Evolutionary conservation across 1,140 invertebrate species (phyloP), one percentile per base, ranked within the genome.

Genomic region (Euura saliciscinereae): DNA sequence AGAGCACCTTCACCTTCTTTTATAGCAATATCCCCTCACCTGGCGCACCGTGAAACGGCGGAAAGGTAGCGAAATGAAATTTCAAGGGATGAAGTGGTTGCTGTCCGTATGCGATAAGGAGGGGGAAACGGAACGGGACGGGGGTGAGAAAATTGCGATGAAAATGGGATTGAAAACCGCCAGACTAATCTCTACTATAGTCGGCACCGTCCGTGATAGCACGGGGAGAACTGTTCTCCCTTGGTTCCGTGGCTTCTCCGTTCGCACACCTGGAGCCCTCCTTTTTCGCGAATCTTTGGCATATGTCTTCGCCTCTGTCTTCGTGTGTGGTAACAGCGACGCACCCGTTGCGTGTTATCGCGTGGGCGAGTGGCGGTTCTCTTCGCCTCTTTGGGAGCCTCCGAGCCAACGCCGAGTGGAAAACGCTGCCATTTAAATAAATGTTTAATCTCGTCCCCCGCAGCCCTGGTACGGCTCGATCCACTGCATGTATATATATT

Each of bases 361-460:
- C 51, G 51, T 59, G 13, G 10, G 13, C 10, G 51, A 28, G 28
- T 28, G 28, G 28, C 28, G 28, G 28, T 28, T 28, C 28, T 28
- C 28, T 28, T 28, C 28, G 28, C 28, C 28, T 28, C 28, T 28
- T 28, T 28, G 28, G 28, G 59, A 13, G 59, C 28, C 51, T 11
- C 10, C 0, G 51, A 59, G 51, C 51, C 71, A 45, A 2, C 10
- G 42, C 11, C 13, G 46, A 46, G 44, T 71, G 76, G 76, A 83
- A 83, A 80, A 78, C 79, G 77, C 80, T 82, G 81, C 83, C 84
- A 85, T 86, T 87, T 83, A 84, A 86, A 87, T 86, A 84, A 87
- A 87, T 87, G 83, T 87, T 87, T 87, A 87, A 86, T 86, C 85
- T 87, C 80, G 78, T 80, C 80, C 68, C 11, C 68, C 76, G 74